Conservation (phyloP, 2,113 vertebrate species). For the Tupaia chinensis region DNA sequence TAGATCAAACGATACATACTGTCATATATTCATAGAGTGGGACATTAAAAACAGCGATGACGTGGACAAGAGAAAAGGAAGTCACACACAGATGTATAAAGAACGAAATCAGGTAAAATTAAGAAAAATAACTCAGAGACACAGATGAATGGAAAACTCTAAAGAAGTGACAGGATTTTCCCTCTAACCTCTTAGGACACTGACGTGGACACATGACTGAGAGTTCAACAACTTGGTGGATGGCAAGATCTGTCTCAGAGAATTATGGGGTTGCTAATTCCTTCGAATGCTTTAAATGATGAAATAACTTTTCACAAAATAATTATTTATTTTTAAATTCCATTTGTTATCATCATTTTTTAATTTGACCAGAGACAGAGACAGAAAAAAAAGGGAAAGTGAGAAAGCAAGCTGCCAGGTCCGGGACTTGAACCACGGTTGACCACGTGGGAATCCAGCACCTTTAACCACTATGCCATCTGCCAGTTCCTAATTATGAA, state of each 20-base stretch:
- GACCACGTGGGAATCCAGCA: too few relatives aligned
- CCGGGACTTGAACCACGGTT: too few relatives aligned
- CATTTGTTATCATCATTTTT: too few relatives aligned
- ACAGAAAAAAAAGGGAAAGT: too few relatives aligned
- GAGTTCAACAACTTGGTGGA: constrained; percentile 29
- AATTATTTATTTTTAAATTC: too few relatives aligned
- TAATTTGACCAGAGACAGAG: too few relatives aligned
- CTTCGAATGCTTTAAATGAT: not conserved
- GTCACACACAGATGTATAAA: not conserved
- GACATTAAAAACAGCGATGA: not conserved
- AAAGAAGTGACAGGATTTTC: not conserved
- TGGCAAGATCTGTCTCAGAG: constrained; percentile 28
- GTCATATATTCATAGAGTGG: not conserved
- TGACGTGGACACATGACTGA: constrained; percentile 36
- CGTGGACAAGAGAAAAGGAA: not conserved
- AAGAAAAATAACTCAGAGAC: not conserved
- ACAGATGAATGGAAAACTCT: not conserved
- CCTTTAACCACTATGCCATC: too few relatives aligned
- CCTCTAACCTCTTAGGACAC: not conserved
- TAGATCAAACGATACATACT: not conserved
- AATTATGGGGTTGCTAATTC: constrained; percentile 35
- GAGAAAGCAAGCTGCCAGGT: too few relatives aligned
- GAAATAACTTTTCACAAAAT: not conserved
- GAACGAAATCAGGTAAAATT: constrained; percentile 1
- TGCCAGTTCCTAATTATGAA: not conserved